A percentile compares a stretch with the other conserved stretches of the same genome.
These are phyloP conservation scores for Leptinotarsa juncta DNA, from an alignment of 2,888 invertebrate species.

Conservation along the genomic window DNA sequence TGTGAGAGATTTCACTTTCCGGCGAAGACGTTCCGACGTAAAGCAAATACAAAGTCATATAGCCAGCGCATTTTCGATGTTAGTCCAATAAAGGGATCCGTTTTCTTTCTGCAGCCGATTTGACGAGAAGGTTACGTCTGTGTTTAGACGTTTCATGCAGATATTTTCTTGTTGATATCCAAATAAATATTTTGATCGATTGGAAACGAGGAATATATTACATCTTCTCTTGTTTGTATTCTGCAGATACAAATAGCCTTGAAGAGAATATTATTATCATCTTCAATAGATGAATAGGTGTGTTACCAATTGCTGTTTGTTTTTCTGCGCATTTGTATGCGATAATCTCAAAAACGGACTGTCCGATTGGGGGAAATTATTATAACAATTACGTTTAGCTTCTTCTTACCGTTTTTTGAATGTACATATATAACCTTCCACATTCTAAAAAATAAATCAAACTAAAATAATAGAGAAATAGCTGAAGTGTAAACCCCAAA, in stretches of 20 bases:
- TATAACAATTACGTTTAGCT: too few relatives aligned
- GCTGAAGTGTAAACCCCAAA: too few relatives aligned
- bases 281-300: too few relatives aligned
- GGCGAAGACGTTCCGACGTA: slow-evolving; percentile 18
- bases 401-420: too few relatives aligned
- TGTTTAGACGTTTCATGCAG: neutral
- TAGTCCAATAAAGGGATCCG: slow-evolving; percentile 12
- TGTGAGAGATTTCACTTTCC: slow-evolving; percentile 32
- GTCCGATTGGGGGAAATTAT: too few relatives aligned
- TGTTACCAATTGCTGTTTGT: too few relatives aligned
- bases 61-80: slow-evolving; percentile 17
- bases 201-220: neutral
- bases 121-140: slow-evolving; percentile 15
- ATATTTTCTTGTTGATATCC: slow-evolving; percentile 5
- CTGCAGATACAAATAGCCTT: neutral
- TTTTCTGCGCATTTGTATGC: too few relatives aligned
- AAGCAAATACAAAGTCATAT: slow-evolving; percentile 26
- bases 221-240: neutral
- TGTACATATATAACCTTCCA: too few relatives aligned
- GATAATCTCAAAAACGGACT: too few relatives aligned
- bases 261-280: neutral
- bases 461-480: too few relatives aligned
- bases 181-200: slow-evolving; percentile 11
- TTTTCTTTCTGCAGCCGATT: slow-evolving; percentile 17
- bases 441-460: too few relatives aligned